Conservation (phyloP, 2,888 invertebrate species). For the Cosmia pyralina region DNA sequence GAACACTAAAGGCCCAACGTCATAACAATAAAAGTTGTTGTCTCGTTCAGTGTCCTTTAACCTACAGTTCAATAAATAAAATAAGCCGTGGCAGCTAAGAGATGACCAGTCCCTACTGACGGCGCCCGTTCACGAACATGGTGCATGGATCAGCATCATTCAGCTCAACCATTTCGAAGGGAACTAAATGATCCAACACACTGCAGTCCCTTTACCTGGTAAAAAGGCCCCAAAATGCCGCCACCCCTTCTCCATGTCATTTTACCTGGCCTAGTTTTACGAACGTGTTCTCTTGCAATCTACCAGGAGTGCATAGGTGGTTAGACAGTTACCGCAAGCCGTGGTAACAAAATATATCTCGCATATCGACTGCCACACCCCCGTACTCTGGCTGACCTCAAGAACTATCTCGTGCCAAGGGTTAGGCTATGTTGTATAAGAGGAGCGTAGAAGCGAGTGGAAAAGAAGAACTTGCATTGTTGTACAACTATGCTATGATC, state of each 20-base stretch:
- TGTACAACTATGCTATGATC: not conserved
- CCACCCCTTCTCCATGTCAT: not conserved
- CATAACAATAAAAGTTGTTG: too few relatives aligned
- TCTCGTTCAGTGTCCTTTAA: too few relatives aligned
- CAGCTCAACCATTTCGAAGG: too few relatives aligned
- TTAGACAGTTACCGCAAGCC: slow-evolving; percentile 29
- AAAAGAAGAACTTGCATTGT: not conserved
- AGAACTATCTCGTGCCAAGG: slow-evolving; percentile 60
- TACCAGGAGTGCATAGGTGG: slow-evolving; percentile 44
- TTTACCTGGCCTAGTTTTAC: slow-evolving; percentile 1
- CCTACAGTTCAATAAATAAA: too few relatives aligned
- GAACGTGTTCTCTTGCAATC: slow-evolving; percentile 1
- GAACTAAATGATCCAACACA: too few relatives aligned
- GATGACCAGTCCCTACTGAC: too few relatives aligned
- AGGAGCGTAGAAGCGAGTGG: slow-evolving; percentile 13
- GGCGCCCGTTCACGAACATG: too few relatives aligned
- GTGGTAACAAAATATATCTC: slow-evolving; percentile 53
- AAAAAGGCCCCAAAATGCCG: not conserved
- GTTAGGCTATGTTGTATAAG: slow-evolving; percentile 29
- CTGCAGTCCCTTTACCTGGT: not conserved
- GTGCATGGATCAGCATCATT: too few relatives aligned
- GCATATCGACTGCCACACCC: slow-evolving; percentile 69
- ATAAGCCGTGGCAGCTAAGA: too few relatives aligned
- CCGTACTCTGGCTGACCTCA: slow-evolving; percentile 65
- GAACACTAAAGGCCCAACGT: too few relatives aligned